Percentiles rank a stretch among this genome's conserved stretches.
phyloP scores from a whole-genome alignment of 1,140 invertebrate species.

The Drosophila oshimai region DNA sequence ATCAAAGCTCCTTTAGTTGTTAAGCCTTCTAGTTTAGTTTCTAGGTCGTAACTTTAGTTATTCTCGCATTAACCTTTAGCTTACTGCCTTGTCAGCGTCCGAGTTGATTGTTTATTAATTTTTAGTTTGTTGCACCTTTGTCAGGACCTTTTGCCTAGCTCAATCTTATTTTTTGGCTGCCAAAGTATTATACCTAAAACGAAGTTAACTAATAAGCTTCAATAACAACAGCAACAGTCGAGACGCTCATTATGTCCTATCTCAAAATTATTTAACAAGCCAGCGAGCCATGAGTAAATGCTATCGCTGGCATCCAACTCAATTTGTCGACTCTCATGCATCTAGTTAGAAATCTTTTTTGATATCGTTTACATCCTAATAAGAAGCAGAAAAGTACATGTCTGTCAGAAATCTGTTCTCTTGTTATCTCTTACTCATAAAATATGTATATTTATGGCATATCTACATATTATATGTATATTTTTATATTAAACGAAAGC shows the following conservation, averaged over 20 bases:
- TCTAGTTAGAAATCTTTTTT: constrained; percentile 37
- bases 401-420: constrained; percentile 51
- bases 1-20: constrained; percentile 76
- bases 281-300: neutral
- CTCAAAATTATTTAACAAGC: constrained; percentile 54
- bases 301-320: constrained; percentile 6
- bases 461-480: constrained; percentile 58
- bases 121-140: constrained; percentile 35
- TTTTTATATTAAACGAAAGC: constrained; percentile 73
- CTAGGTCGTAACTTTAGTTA: constrained; percentile 64
- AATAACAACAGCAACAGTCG: constrained; percentile 10
- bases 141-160: constrained; percentile 30
- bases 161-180: constrained; percentile 43
- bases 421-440: constrained; percentile 46
- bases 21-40: constrained; percentile 60
- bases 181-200: constrained; percentile 69
- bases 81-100: constrained; percentile 63
- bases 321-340: constrained; percentile 44
- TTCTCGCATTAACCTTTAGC: constrained; percentile 52
- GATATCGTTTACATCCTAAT: constrained; percentile 42
- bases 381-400: constrained; percentile 33
- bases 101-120: constrained; percentile 57
- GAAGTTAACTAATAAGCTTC: constrained; percentile 20
- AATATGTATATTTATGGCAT: constrained; percentile 51
- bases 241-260: constrained; percentile 29